Base-by-base conservation (phyloP, 2,113 vertebrate genomes). In the Gymnobelideus leadbeateri region DNA sequence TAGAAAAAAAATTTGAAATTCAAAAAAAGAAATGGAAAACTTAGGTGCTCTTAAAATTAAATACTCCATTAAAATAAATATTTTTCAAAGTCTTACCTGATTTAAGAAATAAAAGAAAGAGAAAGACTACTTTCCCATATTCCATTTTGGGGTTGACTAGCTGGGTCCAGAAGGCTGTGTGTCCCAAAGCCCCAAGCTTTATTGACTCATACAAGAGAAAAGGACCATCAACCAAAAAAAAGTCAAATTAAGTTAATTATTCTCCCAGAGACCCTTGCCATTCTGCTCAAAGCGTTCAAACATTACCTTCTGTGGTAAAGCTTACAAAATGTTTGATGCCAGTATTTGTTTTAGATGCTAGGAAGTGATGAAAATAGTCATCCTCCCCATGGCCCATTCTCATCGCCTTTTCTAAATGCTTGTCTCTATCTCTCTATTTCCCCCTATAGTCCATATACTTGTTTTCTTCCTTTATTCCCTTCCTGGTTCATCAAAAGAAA, bases 211-310 rank as follows among this genome's bases (percentile, higher is more conserved):
- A 53, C 49, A 68, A 57, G 89, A 94, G 89, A 96, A 98, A 6
- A 0, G 37, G 21, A 96, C 95, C 54, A 49, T 93, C 97, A 92
- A 94, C 16, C 98, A 96, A 97, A 3, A 84, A 95, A 93, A 53
- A 93, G 90, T 55, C 94, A 90, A 92, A 93, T 50, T 11, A 91
- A 94, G 98, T 99, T 98, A 99, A 98, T 98, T 2, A 99, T 98
- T 98, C 94, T 93, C 97, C 84, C 7, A 0, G 50, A 52, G 51
- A 94, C 94, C 96, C 25, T 92, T 52, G 96, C 96, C 89, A 8
- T 90, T 50, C 43, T 1, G 12, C 57, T 68, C 93, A 5, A 57
- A 93, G 94, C 95, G 92, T 96, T 94, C 93, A 98, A 98, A 98
- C 94, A 97, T 96, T 97, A 98, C 96, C 96, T 96, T 26, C 92